A percentile compares a stretch with the other conserved stretches of the same genome.
Conservation (phyloP, 1,140 invertebrate genomes). For the Hyphantria cunea region DNA sequence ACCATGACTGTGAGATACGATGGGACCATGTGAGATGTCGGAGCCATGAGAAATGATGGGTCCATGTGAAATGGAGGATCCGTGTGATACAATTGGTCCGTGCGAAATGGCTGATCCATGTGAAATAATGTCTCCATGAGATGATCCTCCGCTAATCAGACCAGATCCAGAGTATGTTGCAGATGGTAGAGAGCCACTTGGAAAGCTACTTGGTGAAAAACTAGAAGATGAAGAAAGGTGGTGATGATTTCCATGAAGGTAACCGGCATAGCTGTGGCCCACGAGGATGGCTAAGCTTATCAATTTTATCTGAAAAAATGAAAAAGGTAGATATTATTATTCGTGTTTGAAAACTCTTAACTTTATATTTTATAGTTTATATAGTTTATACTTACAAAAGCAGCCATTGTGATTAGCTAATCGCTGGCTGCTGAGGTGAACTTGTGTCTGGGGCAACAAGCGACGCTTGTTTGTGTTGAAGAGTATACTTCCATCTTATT, state of each 20-base stretch:
- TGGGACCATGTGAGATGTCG: neutral
- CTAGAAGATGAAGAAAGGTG: constrained; percentile 46
- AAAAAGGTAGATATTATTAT: neutral
- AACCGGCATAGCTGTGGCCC: constrained; percentile 57
- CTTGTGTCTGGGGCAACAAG: constrained; percentile 65
- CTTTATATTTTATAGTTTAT: no score
- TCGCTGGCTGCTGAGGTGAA: constrained; percentile 66
- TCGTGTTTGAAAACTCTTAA: neutral
- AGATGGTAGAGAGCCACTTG: constrained; percentile 65
- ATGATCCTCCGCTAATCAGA: constrained; percentile 30
- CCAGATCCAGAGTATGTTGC: constrained; percentile 54
- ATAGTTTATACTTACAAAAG: constrained; percentile 71
- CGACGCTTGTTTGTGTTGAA: constrained; percentile 63
- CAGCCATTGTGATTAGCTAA: constrained; percentile 78
- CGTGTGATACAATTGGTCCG: no score
- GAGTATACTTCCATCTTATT: constrained; percentile 60
- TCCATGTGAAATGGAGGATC: neutral
- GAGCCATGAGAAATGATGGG: neutral
- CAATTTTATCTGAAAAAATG: constrained; percentile 67
- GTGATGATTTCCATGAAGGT: constrained; percentile 47
- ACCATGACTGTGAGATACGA: neutral
- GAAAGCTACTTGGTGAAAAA: constrained; percentile 68
- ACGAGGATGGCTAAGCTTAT: constrained; percentile 65
- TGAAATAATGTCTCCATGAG: constrained; percentile 6
- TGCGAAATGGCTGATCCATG: no score